A percentile compares a stretch with the other conserved stretches of the same genome.
phyloP scores from a whole-genome alignment of 2,888 invertebrate genomes.

The Caenorhabditis becei region DNA sequence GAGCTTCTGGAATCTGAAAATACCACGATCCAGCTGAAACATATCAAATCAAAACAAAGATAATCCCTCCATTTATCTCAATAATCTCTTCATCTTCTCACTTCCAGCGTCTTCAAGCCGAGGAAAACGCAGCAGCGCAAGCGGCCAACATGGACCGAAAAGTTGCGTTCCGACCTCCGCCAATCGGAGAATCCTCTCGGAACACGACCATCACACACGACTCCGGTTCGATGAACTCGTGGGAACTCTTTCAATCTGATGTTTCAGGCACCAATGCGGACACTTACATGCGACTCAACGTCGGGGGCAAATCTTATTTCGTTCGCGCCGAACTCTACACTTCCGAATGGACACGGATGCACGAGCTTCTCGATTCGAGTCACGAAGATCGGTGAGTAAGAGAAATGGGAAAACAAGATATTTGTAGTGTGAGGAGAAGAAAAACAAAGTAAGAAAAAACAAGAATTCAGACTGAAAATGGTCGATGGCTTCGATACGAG shows the following conservation, averaged over 20 bases:
- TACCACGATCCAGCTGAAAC: background rate
- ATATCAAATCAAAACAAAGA: background rate
- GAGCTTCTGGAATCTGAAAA: too few species aligned
- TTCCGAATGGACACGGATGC: conserved; percentile 70
- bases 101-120: conserved; percentile 61
- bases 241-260: too few species aligned
- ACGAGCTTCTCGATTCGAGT: conserved; percentile 64
- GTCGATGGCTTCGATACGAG: conserved; percentile 74
- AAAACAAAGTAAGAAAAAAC: background rate
- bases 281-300: conserved; percentile 70
- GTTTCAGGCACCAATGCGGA: conserved; percentile 54
- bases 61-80: conserved; percentile 9
- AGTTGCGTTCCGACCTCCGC: conserved; percentile 58
- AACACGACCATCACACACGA: conserved; percentile 34
- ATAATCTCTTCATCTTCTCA: background rate
- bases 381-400: conserved; percentile 65
- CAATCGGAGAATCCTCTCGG: conserved; percentile 41
- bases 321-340: conserved; percentile 72
- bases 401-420: background rate
- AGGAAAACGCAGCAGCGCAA: conserved; percentile 56
- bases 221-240: background rate
- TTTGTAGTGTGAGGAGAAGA: background rate
- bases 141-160: conserved; percentile 50
- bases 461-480: conserved; percentile 56
- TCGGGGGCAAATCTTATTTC: conserved; percentile 79